Conservation (phyloP, 2,113 vertebrate genomes). For the Mesembrinibis cayennensis region DNA sequence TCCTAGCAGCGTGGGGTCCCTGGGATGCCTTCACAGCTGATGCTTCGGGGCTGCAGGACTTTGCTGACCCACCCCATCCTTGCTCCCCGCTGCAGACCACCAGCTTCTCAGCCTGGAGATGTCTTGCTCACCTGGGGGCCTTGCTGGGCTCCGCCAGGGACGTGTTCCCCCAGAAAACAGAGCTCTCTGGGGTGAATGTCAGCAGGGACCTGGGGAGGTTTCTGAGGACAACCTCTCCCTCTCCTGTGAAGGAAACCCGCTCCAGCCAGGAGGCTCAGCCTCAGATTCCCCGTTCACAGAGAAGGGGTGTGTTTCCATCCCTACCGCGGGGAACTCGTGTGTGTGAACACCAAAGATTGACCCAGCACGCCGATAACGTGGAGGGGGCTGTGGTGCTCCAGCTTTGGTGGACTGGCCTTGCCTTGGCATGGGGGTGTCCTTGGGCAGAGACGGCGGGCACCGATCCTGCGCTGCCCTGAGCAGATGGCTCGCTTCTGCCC, state of each 20-base stretch:
- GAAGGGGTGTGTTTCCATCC: neutral
- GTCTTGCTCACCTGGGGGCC: neutral
- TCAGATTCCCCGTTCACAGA: neutral
- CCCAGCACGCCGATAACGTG: fast-evolving
- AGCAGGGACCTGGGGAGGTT: neutral
- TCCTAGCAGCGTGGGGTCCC: neutral
- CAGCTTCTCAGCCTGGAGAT: neutral
- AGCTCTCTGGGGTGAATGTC: neutral
- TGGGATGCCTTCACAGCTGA: neutral
- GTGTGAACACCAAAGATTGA: neutral
- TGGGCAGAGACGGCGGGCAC: neutral
- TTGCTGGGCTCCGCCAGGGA: neutral
- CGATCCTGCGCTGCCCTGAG: neutral
- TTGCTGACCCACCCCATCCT: neutral
- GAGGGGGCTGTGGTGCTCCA: neutral
- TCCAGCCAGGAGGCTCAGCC: neutral
- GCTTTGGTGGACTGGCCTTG: neutral
- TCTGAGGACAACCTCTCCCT: neutral
- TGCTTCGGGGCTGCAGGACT: neutral
- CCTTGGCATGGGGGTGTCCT: neutral
- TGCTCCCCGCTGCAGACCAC: neutral
- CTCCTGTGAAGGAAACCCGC: neutral
- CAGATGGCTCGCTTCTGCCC: neutral
- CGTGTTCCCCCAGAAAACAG: neutral
- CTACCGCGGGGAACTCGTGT: fast-evolving